A percentile compares a stretch with the other conserved stretches of the same genome.
Evolutionary conservation across 2,888 invertebrate genomes (phyloP).

Genomic region (Criorhina ranunculi): DNA sequence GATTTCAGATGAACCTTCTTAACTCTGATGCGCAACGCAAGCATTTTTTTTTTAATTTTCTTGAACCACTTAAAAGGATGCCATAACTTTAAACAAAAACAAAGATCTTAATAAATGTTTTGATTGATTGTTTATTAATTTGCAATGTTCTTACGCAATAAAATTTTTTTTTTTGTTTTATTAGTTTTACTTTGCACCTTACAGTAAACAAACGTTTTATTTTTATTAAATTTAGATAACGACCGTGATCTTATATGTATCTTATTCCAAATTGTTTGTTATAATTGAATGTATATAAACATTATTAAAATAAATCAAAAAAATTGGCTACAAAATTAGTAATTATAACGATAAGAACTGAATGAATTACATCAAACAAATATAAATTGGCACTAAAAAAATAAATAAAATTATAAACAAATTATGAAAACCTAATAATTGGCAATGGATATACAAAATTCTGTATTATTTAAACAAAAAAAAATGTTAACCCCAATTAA

Average conservation of each 20-base stretch:
- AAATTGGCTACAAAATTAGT: slow-evolving; percentile 67
- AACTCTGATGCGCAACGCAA: no score
- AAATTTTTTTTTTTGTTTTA: slow-evolving; percentile 40
- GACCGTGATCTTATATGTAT: slow-evolving; percentile 69
- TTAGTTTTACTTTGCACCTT: slow-evolving; percentile 55
- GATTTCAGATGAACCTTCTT: no score
- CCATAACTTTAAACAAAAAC: slow-evolving; percentile 15
- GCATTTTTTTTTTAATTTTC: no score
- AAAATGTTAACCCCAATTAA: slow-evolving; percentile 54
- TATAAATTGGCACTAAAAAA: slow-evolving; percentile 65
- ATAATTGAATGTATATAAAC: slow-evolving; percentile 7
- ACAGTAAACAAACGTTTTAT: slow-evolving; percentile 1
- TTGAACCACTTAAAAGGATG: slow-evolving; percentile 11
- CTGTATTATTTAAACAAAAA: slow-evolving; percentile 35
- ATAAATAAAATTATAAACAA: slow-evolving; percentile 11
- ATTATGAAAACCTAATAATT: slow-evolving; percentile 59
- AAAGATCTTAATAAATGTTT: neutral
- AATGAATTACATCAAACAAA: slow-evolving; percentile 53
- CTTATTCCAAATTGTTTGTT: slow-evolving; percentile 39
- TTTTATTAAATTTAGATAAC: slow-evolving; percentile 35
- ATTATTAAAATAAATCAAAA: slow-evolving; percentile 24
- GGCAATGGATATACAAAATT: slow-evolving; percentile 46
- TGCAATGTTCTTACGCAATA: slow-evolving; percentile 22
- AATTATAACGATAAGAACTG: slow-evolving; percentile 75
- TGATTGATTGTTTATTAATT: slow-evolving; percentile 30